phyloP scores from a whole-genome alignment of 2,113 vertebrate species.

The Saccopteryx leptura region DNA sequence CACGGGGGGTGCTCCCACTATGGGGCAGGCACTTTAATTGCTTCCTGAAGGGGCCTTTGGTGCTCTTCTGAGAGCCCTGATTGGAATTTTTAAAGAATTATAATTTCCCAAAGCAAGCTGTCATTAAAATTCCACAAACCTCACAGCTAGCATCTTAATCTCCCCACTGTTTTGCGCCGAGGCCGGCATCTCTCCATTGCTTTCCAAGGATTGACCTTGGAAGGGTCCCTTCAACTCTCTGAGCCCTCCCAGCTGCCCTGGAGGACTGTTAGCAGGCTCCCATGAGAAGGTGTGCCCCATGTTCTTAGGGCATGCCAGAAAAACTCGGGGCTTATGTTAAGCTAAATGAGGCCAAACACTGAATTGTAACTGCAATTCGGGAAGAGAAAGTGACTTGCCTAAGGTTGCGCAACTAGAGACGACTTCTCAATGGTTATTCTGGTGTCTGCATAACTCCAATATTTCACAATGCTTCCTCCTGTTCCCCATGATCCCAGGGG shows the following conservation, averaged over 20 bases:
- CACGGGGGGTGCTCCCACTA: not conserved
- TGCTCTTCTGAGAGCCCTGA: slow-evolving; percentile 33
- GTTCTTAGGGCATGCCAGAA: not conserved
- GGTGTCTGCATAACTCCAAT: not conserved
- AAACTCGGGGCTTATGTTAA: not conserved
- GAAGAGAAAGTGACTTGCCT: not conserved
- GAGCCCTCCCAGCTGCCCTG: not conserved
- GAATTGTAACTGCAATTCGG: not conserved
- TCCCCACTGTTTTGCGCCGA: not conserved
- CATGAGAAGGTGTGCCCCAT: not conserved
- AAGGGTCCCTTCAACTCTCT: not conserved
- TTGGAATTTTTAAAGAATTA: slow-evolving; percentile 54
- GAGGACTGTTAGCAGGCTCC: not conserved
- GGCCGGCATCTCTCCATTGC: not conserved
- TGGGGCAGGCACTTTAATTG: slow-evolving; percentile 31
- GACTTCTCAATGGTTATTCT: not conserved
- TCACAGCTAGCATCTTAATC: not conserved
- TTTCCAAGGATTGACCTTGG: not conserved
- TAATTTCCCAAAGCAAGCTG: slow-evolving; percentile 44
- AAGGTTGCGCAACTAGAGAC: not conserved
- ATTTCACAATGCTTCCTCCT: not conserved
- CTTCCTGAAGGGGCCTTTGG: slow-evolving; percentile 34
- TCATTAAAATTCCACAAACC: slow-evolving; percentile 24
- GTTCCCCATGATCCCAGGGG: not conserved
- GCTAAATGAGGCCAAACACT: not conserved